A percentile compares a stretch with the other conserved stretches of the same genome.
Conservation (phyloP, 2,888 invertebrate species). For the Lasioglossum morio region DNA sequence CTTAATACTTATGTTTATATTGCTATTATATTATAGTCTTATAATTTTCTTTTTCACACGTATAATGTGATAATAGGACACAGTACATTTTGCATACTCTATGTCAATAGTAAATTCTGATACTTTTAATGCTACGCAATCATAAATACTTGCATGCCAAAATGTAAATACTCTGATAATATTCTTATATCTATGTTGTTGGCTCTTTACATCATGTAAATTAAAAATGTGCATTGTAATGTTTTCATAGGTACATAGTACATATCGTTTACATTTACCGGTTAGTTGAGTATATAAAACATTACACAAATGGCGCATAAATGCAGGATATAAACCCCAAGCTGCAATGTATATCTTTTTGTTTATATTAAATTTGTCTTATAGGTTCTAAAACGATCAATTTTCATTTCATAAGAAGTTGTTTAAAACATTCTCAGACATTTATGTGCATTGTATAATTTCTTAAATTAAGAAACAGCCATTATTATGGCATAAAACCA, state of each 20-base stretch:
- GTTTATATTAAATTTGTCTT: conserved; percentile 14
- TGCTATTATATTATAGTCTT: conserved; percentile 32
- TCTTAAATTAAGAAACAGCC: conserved; percentile 56
- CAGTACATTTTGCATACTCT: conserved; percentile 18
- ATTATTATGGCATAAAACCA: conserved; percentile 52
- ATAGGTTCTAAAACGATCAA: conserved; percentile 29
- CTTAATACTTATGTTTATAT: conserved; percentile 45
- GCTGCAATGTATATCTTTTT: conserved; percentile 29
- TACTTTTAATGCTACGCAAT: conserved; percentile 24
- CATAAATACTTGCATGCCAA: conserved; percentile 41
- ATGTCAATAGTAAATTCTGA: neutral
- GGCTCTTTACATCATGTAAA: conserved; percentile 39
- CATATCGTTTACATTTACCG: conserved; percentile 38
- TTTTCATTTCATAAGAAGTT: conserved; percentile 39
- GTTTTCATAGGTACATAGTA: conserved; percentile 40
- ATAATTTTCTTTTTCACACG: conserved; percentile 14
- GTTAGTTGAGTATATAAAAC: conserved; percentile 30
- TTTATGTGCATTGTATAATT: conserved; percentile 40
- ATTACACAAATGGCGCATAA: conserved; percentile 35
- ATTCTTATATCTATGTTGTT: conserved; percentile 52
- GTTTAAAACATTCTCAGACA: conserved; percentile 40
- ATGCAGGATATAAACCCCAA: conserved; percentile 40
- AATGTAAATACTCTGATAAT: conserved; percentile 37
- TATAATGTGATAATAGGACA: conserved; percentile 19
- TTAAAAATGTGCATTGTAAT: conserved; percentile 38